These are phyloP conservation scores for Phataginus tetradactyla DNA, from an alignment of 2,797 vertebrate species.

Conservation along the genomic window DNA sequence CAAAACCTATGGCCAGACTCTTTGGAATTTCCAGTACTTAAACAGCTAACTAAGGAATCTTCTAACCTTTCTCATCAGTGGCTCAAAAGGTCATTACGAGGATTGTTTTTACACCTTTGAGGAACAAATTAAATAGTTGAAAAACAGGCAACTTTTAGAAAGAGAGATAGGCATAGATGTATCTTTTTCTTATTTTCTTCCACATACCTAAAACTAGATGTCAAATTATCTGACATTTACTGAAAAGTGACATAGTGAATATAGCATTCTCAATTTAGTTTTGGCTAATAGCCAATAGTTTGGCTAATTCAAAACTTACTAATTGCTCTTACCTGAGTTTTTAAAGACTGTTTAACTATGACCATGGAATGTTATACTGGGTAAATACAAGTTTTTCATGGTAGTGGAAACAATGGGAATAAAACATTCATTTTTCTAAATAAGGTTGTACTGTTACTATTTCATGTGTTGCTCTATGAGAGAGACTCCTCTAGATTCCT, in stretches of 20 bases:
- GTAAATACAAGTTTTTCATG: background rate
- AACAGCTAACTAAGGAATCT: background rate
- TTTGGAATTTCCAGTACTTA: background rate
- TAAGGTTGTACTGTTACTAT: background rate
- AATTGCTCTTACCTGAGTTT: background rate
- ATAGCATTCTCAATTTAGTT: background rate
- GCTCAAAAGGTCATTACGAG: background rate
- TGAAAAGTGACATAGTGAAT: conserved; percentile 9
- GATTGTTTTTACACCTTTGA: background rate
- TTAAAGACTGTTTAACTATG: conserved; percentile 24
- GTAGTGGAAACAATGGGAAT: background rate
- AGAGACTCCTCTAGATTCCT: background rate
- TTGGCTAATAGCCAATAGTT: background rate
- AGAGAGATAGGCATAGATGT: background rate
- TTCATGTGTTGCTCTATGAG: background rate
- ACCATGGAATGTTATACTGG: background rate
- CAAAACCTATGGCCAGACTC: background rate
- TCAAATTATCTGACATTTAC: conserved; percentile 13
- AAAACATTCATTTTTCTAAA: conserved; percentile 30
- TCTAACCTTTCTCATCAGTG: background rate
- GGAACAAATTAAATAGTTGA: background rate
- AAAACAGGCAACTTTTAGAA: background rate
- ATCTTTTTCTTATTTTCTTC: conserved; percentile 41
- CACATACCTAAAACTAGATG: background rate
- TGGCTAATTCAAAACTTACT: background rate